phyloP scores from a whole-genome alignment of 92 coral and sea anemone species.

The Blastomussa wellsi region DNA sequence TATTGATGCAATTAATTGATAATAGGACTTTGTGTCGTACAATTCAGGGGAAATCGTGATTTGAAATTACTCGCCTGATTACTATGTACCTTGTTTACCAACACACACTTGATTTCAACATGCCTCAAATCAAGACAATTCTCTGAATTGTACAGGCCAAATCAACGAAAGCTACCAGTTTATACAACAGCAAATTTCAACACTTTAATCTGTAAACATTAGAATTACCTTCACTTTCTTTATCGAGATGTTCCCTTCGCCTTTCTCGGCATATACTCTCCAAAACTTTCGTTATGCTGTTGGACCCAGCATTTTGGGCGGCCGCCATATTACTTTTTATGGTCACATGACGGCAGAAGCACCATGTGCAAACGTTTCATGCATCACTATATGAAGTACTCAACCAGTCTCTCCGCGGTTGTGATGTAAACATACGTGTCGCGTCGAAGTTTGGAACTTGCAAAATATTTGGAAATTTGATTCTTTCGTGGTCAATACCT shows the following conservation, averaged over 20 bases:
- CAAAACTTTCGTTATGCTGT: conserved; percentile 70
- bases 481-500: background rate
- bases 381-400: background rate
- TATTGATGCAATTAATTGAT: no score
- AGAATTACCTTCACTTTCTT: conserved; percentile 82
- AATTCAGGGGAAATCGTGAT: no score
- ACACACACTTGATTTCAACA: background rate
- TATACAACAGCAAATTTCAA: background rate
- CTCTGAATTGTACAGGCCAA: background rate
- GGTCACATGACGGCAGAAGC: conserved; percentile 27
- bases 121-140: background rate
- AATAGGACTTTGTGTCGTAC: no score
- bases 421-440: conserved; percentile 42
- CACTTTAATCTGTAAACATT: background rate
- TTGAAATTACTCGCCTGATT: no score
- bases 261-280: conserved; percentile 90
- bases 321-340: conserved; percentile 73
- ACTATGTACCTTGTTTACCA: no score
- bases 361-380: background rate
- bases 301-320: conserved; percentile 46
- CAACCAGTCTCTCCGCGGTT: conserved; percentile 22
- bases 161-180: background rate
- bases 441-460: background rate
- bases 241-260: conserved; percentile 79
- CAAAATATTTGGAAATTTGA: background rate